These are phyloP conservation scores for Melopsittacus undulatus DNA, from an alignment of 2,797 vertebrate species.

Conservation along the genomic window DNA sequence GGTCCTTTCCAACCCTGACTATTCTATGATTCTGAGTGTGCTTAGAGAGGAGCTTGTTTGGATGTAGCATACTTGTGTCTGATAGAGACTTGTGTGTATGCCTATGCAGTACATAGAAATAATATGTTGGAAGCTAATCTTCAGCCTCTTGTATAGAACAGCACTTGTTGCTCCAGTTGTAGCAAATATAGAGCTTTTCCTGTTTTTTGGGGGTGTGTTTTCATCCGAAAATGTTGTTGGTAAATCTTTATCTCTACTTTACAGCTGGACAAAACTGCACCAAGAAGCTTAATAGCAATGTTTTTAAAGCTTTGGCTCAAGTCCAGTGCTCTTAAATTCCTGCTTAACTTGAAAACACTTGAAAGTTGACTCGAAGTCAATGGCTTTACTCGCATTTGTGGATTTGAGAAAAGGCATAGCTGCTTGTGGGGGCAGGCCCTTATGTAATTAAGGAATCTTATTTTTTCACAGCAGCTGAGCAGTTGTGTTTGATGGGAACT, in stretches of 20 bases:
- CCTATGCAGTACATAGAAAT: not conserved
- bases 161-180: not conserved
- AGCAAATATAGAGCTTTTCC: not conserved
- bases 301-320: not conserved
- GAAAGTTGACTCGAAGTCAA: not conserved
- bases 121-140: not conserved
- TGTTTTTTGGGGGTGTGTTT: not conserved
- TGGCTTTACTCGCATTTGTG: not conserved
- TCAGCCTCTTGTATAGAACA: not conserved
- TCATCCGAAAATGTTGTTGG: not conserved
- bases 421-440: not conserved
- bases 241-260: not conserved
- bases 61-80: not conserved
- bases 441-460: not conserved
- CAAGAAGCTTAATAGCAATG: not conserved
- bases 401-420: not conserved
- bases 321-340: not conserved
- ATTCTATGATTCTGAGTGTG: not conserved
- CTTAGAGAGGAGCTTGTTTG: not conserved
- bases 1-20: too few relatives aligned
- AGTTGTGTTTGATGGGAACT: slow-evolving; percentile 1
- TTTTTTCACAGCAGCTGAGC: slow-evolving; percentile 15
- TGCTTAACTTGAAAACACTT: slow-evolving; percentile 4
- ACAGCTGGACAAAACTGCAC: not conserved
- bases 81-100: accelerated